Base-by-base conservation (phyloP, 2,888 invertebrate species). In the Ormyrus nitidulus region DNA sequence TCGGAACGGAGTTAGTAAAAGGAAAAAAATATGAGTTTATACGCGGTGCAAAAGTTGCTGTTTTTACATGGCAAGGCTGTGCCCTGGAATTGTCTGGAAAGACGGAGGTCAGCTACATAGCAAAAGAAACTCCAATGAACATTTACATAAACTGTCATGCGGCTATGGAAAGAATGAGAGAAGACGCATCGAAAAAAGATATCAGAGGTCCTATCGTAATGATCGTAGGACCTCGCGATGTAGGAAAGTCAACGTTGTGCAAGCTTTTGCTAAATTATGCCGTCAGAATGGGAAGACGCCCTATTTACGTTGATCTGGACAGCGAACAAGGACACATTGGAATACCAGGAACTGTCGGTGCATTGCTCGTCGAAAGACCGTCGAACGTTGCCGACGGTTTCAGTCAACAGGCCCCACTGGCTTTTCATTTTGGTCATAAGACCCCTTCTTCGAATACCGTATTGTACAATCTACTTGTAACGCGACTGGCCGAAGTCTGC, bases 31-130 rank as follows among this genome's bases (percentile, higher is more conserved):
- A 99, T 90, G 95, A 95, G 85, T 99, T 99, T 90, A 93, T 93
- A 8, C 93, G 96, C 4, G 98, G 98, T 0, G 96, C 98, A 2
- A 99, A 99, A 92, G 95, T 98, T 8, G 99, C 99, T 0, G 95
- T 99, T 19, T 99, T 96, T 88, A 98, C 99, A 1, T 99, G 97
- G 95, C 97, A 98, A 88, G 98, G 98, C 0, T 99, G 99, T 88
- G 94, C 94, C 0, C 91, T 99, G 0, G 96, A 96, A 90, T 90
- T 99, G 10, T 93, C 93, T 80, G 99, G 99, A 1, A 95, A 95
- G 89, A 96, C 97, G 1, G 98, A 98, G 90, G 97, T 97, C 48
- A 97, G 96, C 83, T 99, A 99, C 89, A 94, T 98, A 0, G 97
- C 99, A 0, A 97, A 97, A 89, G 98, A 99, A 89, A 99, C 99